phyloP scores from a whole-genome alignment of 2,797 vertebrate species.

The Spinibarbus caldwelli region DNA sequence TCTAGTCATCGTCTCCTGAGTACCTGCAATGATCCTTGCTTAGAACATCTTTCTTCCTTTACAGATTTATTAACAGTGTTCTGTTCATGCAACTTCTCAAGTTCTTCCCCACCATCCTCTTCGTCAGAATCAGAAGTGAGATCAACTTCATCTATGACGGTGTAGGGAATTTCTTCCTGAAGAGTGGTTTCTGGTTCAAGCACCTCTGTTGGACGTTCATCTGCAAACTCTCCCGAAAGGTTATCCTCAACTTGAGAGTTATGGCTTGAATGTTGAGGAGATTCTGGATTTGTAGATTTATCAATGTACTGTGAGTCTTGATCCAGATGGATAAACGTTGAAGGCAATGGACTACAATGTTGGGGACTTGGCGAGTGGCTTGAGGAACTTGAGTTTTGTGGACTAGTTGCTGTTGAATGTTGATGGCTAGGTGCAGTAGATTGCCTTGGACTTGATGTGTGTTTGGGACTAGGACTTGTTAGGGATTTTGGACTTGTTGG shows the following conservation, averaged over 20 bases:
- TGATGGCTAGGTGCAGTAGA: neutral
- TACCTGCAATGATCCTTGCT: conserved; percentile 66
- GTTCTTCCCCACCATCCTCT: conserved; percentile 58
- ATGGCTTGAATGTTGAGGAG: neutral
- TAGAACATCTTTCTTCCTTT: conserved; percentile 11
- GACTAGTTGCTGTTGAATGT: neutral
- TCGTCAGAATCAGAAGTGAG: conserved; percentile 66
- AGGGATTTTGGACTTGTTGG: conserved; percentile 9
- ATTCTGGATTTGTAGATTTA: conserved; percentile 5
- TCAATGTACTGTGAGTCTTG: conserved; percentile 20
- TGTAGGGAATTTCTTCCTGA: conserved; percentile 70
- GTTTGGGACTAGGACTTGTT: neutral
- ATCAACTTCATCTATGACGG: conserved; percentile 76
- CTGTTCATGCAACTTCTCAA: conserved; percentile 40
- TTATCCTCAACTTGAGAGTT: neutral
- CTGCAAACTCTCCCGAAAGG: neutral
- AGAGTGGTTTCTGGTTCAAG: conserved; percentile 31
- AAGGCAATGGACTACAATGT: conserved; percentile 4
- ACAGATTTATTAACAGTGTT: conserved; percentile 39
- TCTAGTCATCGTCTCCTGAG: neutral
- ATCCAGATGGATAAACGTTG: neutral
- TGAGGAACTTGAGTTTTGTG: conserved; percentile 6
- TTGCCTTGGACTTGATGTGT: neutral
- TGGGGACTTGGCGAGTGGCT: conserved; percentile 2
- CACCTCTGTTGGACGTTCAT: neutral